A percentile compares a stretch with the other conserved stretches of the same genome.
These are phyloP conservation scores for Machimus rusticus DNA, from an alignment of 2,888 invertebrate genomes.

Conservation along the genomic window DNA sequence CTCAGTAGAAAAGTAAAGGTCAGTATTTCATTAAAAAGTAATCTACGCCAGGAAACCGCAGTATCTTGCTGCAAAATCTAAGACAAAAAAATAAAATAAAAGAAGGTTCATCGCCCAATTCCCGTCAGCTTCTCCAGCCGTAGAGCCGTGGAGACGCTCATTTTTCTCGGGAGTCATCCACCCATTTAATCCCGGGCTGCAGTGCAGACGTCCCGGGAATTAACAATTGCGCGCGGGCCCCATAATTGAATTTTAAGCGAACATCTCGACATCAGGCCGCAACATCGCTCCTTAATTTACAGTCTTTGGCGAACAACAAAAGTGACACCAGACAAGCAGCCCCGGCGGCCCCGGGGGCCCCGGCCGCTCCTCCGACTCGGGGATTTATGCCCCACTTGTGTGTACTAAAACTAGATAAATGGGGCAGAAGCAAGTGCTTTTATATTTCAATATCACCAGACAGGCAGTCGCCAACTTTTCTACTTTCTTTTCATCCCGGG, in stretches of 20 bases:
- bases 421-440: constrained; percentile 31
- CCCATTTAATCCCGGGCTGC: neutral
- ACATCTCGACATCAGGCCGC: constrained; percentile 8
- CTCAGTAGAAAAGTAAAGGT: neutral
- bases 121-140: neutral
- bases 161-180: neutral
- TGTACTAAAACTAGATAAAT: constrained; percentile 32
- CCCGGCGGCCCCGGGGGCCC: neutral
- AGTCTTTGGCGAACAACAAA: constrained; percentile 10
- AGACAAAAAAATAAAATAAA: neutral
- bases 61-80: neutral
- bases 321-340: neutral
- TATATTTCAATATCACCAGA: constrained; percentile 32
- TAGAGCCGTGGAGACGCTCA: neutral
- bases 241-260: constrained; percentile 29
- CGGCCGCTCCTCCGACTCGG: neutral
- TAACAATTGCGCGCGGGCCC: neutral
- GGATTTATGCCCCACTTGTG: constrained; percentile 18
- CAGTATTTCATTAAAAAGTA: neutral
- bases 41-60: neutral
- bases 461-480: constrained; percentile 15
- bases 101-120: neutral
- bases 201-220: neutral
- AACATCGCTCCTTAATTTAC: constrained; percentile 13
- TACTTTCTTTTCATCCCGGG: neutral